phyloP scores from a whole-genome alignment of 1,140 invertebrate species.

The Drosophila pallidifrons region DNA sequence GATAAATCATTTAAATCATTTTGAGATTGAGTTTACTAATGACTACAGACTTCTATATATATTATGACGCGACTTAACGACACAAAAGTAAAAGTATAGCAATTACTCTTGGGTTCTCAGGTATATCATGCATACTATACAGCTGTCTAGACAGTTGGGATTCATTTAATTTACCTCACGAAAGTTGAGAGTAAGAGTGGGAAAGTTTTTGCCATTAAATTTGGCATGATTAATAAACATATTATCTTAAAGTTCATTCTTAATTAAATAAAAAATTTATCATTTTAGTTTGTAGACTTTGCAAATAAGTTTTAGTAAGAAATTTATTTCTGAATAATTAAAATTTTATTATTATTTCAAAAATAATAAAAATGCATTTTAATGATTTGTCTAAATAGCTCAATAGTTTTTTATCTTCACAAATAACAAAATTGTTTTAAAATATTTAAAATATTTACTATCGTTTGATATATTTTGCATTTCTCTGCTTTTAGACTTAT shows the following conservation, averaged over 20 bases:
- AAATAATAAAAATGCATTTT: too few species aligned
- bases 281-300: too few species aligned
- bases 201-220: background rate
- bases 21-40: background rate
- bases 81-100: background rate
- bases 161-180: background rate
- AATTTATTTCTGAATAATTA: too few species aligned
- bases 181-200: background rate
- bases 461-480: background rate
- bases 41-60: background rate
- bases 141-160: background rate
- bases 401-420: too few species aligned
- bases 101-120: background rate
- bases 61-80: background rate
- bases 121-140: background rate
- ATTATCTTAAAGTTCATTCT: background rate
- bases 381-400: too few species aligned
- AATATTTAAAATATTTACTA: too few species aligned
- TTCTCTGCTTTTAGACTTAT: background rate
- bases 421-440: too few species aligned
- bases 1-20: constrained; percentile 9
- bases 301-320: too few species aligned
- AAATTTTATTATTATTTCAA: too few species aligned
- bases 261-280: too few species aligned
- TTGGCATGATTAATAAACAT: background rate